A percentile compares a stretch with the other conserved stretches of the same genome.
phyloP scores from a whole-genome alignment of 2,888 invertebrate species.

The Parnassius glacialis region DNA sequence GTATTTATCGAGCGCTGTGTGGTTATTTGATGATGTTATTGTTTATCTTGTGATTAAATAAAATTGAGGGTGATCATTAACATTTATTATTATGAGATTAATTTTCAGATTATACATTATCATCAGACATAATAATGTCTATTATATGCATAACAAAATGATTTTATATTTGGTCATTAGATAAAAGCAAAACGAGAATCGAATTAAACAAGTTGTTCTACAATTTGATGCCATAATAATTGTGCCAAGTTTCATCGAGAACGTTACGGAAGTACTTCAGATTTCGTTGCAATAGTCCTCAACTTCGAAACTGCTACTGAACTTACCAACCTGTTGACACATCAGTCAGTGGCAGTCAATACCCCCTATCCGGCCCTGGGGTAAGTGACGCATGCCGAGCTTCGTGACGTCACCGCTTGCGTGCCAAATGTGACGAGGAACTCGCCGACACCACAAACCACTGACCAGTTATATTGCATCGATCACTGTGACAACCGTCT shows the following conservation, averaged over 20 bases:
- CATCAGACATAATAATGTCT: too few species aligned
- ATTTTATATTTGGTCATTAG: too few species aligned
- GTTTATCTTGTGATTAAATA: too few species aligned
- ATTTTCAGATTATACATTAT: too few species aligned
- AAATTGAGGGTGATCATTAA: too few species aligned
- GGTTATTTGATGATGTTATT: too few species aligned
- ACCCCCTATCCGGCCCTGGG: conserved; percentile 31
- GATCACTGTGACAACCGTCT: conserved; percentile 21
- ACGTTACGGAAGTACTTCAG: background rate
- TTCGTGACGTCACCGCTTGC: conserved; percentile 48
- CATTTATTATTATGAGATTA: too few species aligned
- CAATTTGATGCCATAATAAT: background rate
- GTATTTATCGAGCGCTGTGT: too few species aligned
- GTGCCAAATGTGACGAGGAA: conserved; percentile 33
- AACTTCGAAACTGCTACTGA: conserved; percentile 26
- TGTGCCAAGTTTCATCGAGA: conserved; percentile 6
- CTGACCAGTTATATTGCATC: conserved; percentile 32
- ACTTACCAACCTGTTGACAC: conserved; percentile 23
- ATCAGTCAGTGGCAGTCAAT: conserved; percentile 32
- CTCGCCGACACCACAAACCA: conserved; percentile 11
- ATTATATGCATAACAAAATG: too few species aligned
- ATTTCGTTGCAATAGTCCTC: conserved; percentile 18
- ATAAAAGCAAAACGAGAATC: too few species aligned
- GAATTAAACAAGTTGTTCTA: background rate
- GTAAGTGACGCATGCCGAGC: conserved; percentile 36